Evolutionary conservation across 2,113 vertebrate species (phyloP).

Genomic region (Pteruthius melanotis): DNA sequence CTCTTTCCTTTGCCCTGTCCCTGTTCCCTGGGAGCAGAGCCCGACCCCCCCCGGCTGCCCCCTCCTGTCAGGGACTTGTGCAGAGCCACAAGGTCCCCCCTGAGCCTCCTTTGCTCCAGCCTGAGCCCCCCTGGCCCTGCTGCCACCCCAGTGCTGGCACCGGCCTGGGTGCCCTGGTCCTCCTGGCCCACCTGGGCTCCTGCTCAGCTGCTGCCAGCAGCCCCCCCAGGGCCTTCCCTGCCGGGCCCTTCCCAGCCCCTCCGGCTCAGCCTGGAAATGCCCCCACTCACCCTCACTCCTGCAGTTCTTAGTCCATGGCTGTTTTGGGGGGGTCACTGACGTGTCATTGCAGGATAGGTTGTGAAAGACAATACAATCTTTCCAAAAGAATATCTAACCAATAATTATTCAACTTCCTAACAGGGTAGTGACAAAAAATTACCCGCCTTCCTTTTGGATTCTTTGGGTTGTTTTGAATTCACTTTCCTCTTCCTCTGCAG

Average conservation of each 20-base stretch:
- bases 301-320: not conserved
- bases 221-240: not conserved
- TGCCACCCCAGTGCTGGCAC: too few species aligned
- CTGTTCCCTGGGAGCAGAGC: too few species aligned
- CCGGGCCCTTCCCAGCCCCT: not conserved
- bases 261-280: not conserved
- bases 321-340: not conserved
- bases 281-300: accelerated
- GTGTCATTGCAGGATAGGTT: accelerated
- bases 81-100: too few species aligned
- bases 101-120: too few species aligned
- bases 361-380: not conserved
- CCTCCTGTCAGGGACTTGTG: too few species aligned
- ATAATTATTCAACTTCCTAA: not conserved
- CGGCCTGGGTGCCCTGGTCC: too few species aligned
- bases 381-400: not conserved
- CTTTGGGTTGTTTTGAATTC: not conserved
- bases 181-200: not conserved
- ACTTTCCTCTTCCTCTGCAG: accelerated
- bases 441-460: not conserved
- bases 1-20: too few species aligned
- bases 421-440: not conserved
- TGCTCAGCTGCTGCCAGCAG: not conserved
- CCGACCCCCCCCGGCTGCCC: too few species aligned
- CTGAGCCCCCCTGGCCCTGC: too few species aligned